Evolutionary conservation across 1,140 invertebrate genomes (phyloP).

Genomic region (Bicyclus anynana): DNA sequence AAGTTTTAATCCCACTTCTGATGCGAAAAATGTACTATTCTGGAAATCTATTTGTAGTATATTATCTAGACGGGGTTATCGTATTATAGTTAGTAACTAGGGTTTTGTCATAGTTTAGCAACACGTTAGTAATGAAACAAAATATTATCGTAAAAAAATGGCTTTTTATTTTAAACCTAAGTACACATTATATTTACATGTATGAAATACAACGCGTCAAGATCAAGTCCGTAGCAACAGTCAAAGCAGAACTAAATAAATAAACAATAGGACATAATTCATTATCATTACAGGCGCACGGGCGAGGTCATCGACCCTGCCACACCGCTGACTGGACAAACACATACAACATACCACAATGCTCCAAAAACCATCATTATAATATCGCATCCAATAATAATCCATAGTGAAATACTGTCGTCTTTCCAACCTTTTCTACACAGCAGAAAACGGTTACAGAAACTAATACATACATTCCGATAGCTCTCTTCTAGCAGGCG

Average conservation of each 20-base stretch:
- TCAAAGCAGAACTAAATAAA: constrained; percentile 72
- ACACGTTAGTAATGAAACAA: constrained; percentile 14
- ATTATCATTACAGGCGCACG: constrained; percentile 35
- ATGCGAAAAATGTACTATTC: too few species aligned
- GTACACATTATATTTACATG: constrained; percentile 67
- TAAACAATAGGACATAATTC: constrained; percentile 52
- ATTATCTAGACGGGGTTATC: too few species aligned
- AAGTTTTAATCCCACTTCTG: too few species aligned
- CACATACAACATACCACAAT: constrained; percentile 9
- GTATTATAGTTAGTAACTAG: too few species aligned
- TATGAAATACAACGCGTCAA: constrained; percentile 68
- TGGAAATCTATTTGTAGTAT: too few species aligned
- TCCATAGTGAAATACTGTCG: constrained; percentile 8
- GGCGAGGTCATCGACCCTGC: constrained; percentile 43
- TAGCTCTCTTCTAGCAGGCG: constrained; percentile 11
- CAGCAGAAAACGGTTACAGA: constrained; percentile 30
- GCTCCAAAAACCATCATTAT: constrained; percentile 12
- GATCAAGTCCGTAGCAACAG: constrained; percentile 74
- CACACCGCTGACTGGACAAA: constrained; percentile 45
- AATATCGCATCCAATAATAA: constrained; percentile 19
- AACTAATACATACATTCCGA: constrained; percentile 19
- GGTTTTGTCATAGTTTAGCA: not conserved
- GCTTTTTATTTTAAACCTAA: constrained; percentile 63
- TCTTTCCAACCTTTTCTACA: constrained; percentile 33
- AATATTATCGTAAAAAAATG: constrained; percentile 51